These are phyloP conservation scores for Reticulitermes lucifugus DNA, from an alignment of 2,888 invertebrate species.

Conservation along the genomic window DNA sequence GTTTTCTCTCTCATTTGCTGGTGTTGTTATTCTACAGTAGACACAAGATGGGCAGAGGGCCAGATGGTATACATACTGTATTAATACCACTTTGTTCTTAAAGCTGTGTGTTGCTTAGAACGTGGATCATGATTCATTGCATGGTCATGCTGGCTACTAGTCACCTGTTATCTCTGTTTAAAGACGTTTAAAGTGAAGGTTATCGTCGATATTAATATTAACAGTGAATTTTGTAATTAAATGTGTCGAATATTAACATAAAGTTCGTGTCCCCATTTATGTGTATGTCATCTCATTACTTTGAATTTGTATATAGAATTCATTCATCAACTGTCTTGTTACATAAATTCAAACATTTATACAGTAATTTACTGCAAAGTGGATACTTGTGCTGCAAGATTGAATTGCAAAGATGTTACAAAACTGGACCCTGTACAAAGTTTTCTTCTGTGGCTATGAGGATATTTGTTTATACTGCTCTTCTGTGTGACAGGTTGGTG, in stretches of 20 bases:
- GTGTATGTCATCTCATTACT: neutral
- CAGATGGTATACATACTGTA: neutral
- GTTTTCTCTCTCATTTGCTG: neutral
- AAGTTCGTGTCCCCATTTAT: constrained; percentile 2
- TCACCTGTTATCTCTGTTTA: neutral
- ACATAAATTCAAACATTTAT: neutral
- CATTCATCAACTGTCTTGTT: neutral
- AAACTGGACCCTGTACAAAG: neutral
- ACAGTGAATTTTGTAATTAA: neutral
- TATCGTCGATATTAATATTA: neutral
- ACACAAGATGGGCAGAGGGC: neutral
- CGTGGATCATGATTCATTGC: constrained; percentile 11
- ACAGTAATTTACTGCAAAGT: constrained; percentile 7
- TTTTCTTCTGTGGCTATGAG: neutral
- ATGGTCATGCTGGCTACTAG: constrained; percentile 18
- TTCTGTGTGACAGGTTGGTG: neutral
- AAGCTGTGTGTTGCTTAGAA: constrained; percentile 29
- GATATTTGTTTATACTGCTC: neutral
- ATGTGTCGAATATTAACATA: neutral
- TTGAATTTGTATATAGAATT: constrained; percentile 17
- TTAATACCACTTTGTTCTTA: neutral
- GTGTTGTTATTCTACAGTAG: constrained; percentile 14
- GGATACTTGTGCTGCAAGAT: neutral
- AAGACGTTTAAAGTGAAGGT: neutral
- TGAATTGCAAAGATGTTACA: neutral